These are phyloP conservation scores for Spheniscus mendiculus DNA, from an alignment of 2,113 vertebrate genomes.

Conservation along the genomic window DNA sequence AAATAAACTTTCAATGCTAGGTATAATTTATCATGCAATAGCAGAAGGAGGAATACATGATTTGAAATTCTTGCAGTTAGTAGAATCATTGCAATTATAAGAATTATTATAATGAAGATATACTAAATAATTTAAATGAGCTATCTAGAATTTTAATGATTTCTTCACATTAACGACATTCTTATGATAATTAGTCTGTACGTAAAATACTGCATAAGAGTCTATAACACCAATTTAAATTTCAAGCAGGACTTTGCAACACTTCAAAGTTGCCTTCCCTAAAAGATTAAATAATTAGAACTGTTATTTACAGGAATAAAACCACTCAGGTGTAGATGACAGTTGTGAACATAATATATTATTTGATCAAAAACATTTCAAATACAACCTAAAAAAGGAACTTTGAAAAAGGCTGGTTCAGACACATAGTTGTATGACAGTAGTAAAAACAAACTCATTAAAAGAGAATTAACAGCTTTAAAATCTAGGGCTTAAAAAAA, in stretches of 20 bases:
- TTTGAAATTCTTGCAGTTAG: neutral
- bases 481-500: neutral
- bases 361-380: slow-evolving; percentile 4
- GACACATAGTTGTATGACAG: neutral
- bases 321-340: neutral
- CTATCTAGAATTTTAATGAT: neutral
- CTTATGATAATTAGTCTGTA: neutral
- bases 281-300: slow-evolving; percentile 29
- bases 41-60: neutral
- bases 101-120: neutral
- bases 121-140: neutral
- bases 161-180: neutral
- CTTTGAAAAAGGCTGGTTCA: neutral
- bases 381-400: neutral
- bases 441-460: neutral
- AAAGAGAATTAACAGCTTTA: neutral
- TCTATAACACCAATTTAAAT: neutral
- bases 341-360: neutral
- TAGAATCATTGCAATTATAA: neutral
- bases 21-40: neutral
- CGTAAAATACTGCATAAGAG: neutral
- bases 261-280: neutral
- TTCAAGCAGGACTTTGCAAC: neutral
- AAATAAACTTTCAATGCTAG: neutral
- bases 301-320: slow-evolving; percentile 1